Conservation (phyloP, 2,113 vertebrate genomes). For the Albula glossodonta region DNA sequence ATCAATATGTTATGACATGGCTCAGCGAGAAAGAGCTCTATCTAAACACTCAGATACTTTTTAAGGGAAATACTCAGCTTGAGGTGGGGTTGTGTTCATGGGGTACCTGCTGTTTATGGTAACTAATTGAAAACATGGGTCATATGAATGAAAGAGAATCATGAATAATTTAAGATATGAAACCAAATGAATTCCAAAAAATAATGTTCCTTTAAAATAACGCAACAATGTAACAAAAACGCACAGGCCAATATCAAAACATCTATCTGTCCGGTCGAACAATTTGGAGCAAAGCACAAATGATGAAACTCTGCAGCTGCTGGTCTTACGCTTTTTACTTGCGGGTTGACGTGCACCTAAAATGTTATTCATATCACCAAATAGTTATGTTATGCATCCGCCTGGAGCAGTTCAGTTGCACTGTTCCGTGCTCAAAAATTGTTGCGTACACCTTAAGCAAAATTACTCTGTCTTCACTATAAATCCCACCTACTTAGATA, state of each 20-base stretch:
- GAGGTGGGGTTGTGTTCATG: neutral
- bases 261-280: neutral
- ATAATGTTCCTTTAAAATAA: too few species aligned
- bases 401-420: neutral
- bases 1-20: neutral
- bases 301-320: neutral
- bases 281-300: neutral
- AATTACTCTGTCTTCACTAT: neutral
- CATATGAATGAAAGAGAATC: neutral
- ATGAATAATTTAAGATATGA: neutral
- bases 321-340: neutral
- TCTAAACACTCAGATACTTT: neutral
- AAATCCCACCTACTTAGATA: too few species aligned
- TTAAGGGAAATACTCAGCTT: neutral
- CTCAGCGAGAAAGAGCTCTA: neutral
- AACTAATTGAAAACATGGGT: neutral
- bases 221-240: too few species aligned
- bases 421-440: too few species aligned
- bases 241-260: neutral
- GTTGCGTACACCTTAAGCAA: neutral
- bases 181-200: neutral
- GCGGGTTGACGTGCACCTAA: neutral
- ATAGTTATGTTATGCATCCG: neutral
- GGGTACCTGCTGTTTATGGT: neutral
- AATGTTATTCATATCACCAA: neutral